Evolutionary conservation across 2,113 vertebrate species (phyloP).

Genomic region (Toxotes chatareus): DNA sequence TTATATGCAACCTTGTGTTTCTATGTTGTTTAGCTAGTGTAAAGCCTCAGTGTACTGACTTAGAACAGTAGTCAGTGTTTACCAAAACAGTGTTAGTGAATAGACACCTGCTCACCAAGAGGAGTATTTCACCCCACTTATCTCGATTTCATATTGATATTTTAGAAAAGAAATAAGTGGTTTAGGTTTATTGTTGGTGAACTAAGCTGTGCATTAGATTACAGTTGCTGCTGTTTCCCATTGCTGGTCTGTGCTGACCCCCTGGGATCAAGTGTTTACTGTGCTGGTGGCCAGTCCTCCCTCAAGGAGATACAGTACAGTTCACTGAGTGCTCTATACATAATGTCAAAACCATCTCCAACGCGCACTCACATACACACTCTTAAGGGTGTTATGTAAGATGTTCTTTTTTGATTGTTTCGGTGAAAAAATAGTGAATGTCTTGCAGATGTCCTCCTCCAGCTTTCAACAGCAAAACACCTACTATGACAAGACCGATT

Average conservation of each 20-base stretch:
- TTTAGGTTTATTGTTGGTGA: not conserved
- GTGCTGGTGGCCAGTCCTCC: conserved; percentile 18
- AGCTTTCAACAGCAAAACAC: no score
- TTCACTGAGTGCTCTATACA: not conserved
- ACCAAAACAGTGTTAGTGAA: no score
- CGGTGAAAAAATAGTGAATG: no score
- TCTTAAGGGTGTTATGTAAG: not conserved
- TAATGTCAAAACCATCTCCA: not conserved
- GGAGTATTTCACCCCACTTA: no score
- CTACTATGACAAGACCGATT: no score
- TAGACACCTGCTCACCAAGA: no score
- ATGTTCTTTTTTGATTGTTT: not conserved
- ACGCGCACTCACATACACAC: not conserved
- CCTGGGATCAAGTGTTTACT: conserved; percentile 23
- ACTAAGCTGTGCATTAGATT: conserved; percentile 1
- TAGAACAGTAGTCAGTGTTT: no score
- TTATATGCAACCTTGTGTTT: no score
- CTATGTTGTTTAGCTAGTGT: no score
- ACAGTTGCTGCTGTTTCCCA: conserved; percentile 9
- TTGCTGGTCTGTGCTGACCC: conserved; percentile 6
- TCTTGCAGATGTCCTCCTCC: no score
- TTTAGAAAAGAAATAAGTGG: not conserved
- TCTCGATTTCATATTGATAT: no score
- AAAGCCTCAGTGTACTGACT: no score
- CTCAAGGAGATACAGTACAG: conserved; percentile 31